Conservation (phyloP, 2,113 vertebrate species). For the Cacatua alba region DNA sequence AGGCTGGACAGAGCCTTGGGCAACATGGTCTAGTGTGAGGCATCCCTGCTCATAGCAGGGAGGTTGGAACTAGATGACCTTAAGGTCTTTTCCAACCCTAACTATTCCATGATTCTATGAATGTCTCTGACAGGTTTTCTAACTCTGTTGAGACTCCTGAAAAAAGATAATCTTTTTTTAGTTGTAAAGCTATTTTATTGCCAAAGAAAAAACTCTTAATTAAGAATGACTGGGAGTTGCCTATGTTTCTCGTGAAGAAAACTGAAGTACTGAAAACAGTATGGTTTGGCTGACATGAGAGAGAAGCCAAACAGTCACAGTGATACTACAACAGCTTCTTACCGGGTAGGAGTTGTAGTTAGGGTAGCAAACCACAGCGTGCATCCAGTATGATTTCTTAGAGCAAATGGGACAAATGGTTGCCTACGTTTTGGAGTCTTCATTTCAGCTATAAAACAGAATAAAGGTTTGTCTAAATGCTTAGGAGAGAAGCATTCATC, state of each 20-base stretch:
- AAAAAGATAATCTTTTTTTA: accelerated
- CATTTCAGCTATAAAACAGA: slow-evolving; percentile 70
- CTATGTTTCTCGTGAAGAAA: neutral
- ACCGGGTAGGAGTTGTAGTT: slow-evolving; percentile 96
- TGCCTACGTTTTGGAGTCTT: slow-evolving; percentile 92
- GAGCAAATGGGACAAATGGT: slow-evolving; percentile 92
- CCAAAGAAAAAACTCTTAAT: neutral
- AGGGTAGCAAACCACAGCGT: slow-evolving; percentile 95
- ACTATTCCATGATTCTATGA: neutral
- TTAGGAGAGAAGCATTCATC: neutral
- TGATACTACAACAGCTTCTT: neutral
- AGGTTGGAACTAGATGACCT: neutral
- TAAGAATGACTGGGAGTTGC: neutral
- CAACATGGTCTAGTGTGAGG: neutral
- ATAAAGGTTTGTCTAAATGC: neutral
- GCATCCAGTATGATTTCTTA: slow-evolving; percentile 94
- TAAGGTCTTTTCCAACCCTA: neutral
- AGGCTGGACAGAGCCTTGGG: neutral
- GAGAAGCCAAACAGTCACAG: neutral
- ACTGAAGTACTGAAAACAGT: neutral
- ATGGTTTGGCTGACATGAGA: neutral
- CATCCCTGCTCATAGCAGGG: neutral
- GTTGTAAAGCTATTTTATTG: neutral
- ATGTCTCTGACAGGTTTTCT: neutral
- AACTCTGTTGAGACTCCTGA: neutral